phyloP scores from a whole-genome alignment of 1,140 invertebrate species.

The Mylabris phalerata region DNA sequence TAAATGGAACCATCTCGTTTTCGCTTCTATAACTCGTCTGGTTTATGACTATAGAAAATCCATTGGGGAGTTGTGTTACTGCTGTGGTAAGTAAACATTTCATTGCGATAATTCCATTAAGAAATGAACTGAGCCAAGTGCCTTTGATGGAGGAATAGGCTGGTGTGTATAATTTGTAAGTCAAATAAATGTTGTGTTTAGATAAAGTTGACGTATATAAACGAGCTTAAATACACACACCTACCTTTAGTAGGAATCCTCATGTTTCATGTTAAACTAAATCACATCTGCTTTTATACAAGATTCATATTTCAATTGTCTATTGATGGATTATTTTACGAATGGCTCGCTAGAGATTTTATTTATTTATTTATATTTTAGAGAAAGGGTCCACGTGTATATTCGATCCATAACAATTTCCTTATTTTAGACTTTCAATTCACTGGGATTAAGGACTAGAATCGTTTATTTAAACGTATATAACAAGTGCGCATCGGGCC shows the following conservation, averaged over 20 bases:
- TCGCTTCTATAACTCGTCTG: too few relatives aligned
- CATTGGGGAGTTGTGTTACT: not conserved
- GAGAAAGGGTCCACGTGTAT: not conserved
- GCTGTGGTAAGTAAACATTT: constrained; percentile 28
- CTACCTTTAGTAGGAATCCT: not conserved
- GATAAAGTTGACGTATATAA: constrained; percentile 20
- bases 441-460: not conserved
- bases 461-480: constrained; percentile 8
- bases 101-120: constrained; percentile 39
- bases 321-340: not conserved
- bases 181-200: constrained; percentile 34
- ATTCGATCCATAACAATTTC: not conserved
- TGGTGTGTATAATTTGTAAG: constrained; percentile 35
- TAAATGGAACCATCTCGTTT: too few relatives aligned
- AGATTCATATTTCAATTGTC: not conserved
- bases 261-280: too few relatives aligned
- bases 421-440: not conserved
- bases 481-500: constrained; percentile 22
- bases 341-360: not conserved
- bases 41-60: not conserved
- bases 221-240: constrained; percentile 25
- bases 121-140: constrained; percentile 37
- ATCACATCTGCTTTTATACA: not conserved
- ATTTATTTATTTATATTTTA: not conserved
- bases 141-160: constrained; percentile 30